Base-by-base conservation (phyloP, 2,113 vertebrate genomes). In the Brienomyrus longianalis region DNA sequence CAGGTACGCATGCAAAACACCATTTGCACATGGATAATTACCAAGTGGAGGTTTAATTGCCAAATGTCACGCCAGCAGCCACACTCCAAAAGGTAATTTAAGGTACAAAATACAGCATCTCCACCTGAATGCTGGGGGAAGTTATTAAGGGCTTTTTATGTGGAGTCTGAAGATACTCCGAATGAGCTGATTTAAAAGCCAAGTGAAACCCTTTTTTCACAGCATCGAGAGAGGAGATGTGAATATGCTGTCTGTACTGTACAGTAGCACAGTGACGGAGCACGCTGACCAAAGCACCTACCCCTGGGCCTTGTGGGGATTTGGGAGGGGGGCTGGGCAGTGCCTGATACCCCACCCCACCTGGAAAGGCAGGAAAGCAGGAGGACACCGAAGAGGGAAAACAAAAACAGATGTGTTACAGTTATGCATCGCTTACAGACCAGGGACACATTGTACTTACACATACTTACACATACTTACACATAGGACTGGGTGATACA, bases 241-340 rank as follows among this genome's bases (percentile, higher is more conserved):
- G 83, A 27, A 85, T 89, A 52, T 85, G 11, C 54, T 0, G 39
- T 51, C 15, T n/a, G 27, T 35, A 35, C 27, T 87, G 50, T 54
- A 54, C 31, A 5, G 21, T 17, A 50, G 51, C n/a, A 50, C 6
- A 87, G 48, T 15, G 51, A 39, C 10, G 23, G 45, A 31, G 54
- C 17, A 39, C 23, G 35, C 85, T 47, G 54, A 83, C 74, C 4
- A 31, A 87, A 19, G 51, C 70, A 96, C 97, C 98, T 95, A 99
- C 98, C 94, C 94, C 95, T 0, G 96, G 97, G 87, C 97, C 98
- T 90, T 45, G 94, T 0, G 96, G 94, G 3, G 95, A 96, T 43
- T 93, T 94, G 87, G 95, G 96, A 10, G 90, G 93, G 48, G 96
- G 95, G 4, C 88, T 5, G 0, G 50, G 86, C 6, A 17, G 88